These are phyloP conservation scores for Elaphurus davidianus DNA, from an alignment of 2,113 vertebrate genomes.

Conservation along the genomic window DNA sequence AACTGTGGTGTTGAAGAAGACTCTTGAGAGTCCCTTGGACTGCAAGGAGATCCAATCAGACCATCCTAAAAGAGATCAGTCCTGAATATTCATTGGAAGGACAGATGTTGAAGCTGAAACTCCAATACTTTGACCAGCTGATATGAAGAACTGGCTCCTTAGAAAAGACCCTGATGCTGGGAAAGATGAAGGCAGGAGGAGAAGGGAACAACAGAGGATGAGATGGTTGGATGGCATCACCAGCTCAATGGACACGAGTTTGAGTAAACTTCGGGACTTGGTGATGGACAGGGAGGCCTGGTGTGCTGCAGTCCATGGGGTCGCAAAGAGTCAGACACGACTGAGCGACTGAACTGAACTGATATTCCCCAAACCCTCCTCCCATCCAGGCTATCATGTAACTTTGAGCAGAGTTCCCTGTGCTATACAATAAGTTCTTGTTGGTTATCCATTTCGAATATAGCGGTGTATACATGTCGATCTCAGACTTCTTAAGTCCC, in stretches of 20 bases:
- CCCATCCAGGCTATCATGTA: not conserved
- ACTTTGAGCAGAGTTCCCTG: not conserved
- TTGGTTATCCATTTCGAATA: not conserved
- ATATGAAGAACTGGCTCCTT: not conserved
- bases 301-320: not conserved
- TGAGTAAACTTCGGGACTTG: not conserved
- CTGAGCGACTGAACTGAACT: not conserved
- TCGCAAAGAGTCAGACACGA: accelerated
- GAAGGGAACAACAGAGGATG: not conserved
- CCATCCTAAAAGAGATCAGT: not conserved
- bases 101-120: not conserved
- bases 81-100: not conserved
- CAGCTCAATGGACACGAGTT: not conserved
- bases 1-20: not conserved
- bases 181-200: not conserved
- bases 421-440: not conserved
- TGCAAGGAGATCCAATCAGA: not conserved
- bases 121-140: not conserved
- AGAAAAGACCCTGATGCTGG: not conserved
- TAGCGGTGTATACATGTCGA: not conserved
- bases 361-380: not conserved
- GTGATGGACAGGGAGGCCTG: not conserved
- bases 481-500: not conserved
- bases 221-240: not conserved
- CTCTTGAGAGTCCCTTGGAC: not conserved